These are phyloP conservation scores for Pangasianodon gigas DNA, from an alignment of 2,113 vertebrate species.

Conservation along the genomic window DNA sequence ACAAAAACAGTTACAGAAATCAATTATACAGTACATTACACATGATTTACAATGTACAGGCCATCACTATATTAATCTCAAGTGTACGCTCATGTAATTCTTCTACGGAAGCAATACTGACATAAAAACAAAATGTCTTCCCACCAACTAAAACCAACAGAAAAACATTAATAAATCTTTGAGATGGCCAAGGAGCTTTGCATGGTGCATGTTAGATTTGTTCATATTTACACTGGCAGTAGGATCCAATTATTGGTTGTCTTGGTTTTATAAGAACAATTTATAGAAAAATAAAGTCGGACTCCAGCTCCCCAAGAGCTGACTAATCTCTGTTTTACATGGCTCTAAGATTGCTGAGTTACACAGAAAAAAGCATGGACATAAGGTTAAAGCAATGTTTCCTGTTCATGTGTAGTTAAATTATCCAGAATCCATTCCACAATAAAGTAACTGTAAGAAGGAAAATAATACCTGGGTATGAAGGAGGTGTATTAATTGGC, in stretches of 20 bases:
- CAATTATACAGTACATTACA: neutral
- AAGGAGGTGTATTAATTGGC: constrained; percentile 4
- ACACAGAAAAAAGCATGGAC: constrained; percentile 9
- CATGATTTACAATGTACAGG: neutral
- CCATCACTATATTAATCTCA: neutral
- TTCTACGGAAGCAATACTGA: neutral
- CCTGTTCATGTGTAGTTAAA: constrained; percentile 10
- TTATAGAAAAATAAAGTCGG: constrained; percentile 55
- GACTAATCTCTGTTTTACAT: constrained; percentile 39
- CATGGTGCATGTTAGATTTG: constrained; percentile 47
- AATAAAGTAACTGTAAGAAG: neutral
- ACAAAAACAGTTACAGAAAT: neutral
- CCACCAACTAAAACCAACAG: neutral
- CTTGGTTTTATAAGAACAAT: constrained; percentile 41
- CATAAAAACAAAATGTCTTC: neutral
- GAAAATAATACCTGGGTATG: constrained; percentile 38
- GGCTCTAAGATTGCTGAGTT: constrained; percentile 25
- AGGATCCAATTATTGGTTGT: constrained; percentile 37
- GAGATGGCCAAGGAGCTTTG: neutral
- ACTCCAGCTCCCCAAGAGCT: constrained; percentile 38
- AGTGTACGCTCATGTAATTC: neutral
- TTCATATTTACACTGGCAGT: constrained; percentile 64
- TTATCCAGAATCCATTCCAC: constrained; percentile 5
- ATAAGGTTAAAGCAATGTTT: constrained; percentile 12
- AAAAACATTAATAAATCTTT: constrained; percentile 10